Conservation (phyloP, 2,113 vertebrate genomes). For the Saimiri boliviensis region DNA sequence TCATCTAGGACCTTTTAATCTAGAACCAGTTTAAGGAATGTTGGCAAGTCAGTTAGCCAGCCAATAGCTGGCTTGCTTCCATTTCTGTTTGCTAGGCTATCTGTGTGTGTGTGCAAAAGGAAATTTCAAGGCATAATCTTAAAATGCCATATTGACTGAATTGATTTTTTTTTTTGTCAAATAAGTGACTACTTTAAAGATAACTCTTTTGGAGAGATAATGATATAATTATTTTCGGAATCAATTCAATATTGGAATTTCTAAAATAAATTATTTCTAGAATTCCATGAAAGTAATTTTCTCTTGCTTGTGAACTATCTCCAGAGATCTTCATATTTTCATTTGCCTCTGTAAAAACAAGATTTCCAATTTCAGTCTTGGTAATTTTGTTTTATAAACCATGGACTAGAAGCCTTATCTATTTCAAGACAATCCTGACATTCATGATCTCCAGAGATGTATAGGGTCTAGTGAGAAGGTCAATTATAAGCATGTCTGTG, state of each 20-base stretch:
- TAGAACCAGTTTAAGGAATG: neutral
- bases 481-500: neutral
- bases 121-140: neutral
- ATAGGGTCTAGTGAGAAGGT: neutral
- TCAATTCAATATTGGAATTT: neutral
- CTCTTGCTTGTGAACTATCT: conserved; percentile 1
- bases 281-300: conserved; percentile 17
- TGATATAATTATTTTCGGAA: conserved; percentile 15
- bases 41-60: neutral
- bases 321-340: conserved; percentile 13
- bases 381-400: conserved; percentile 1
- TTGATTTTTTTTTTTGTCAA: neutral
- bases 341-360: neutral
- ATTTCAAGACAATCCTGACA: neutral
- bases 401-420: neutral
- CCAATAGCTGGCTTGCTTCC: neutral
- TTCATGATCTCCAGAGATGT: neutral
- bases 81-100: neutral
- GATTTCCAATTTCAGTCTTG: conserved; percentile 17
- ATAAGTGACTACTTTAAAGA: neutral
- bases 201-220: neutral
- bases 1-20: neutral
- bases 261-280: neutral
- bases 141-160: neutral
- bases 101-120: neutral